Percentiles rank a stretch among this genome's conserved stretches.
Evolutionary conservation across 2,888 invertebrate genomes (phyloP).

Genomic region (Eustalomyia histrio): DNA sequence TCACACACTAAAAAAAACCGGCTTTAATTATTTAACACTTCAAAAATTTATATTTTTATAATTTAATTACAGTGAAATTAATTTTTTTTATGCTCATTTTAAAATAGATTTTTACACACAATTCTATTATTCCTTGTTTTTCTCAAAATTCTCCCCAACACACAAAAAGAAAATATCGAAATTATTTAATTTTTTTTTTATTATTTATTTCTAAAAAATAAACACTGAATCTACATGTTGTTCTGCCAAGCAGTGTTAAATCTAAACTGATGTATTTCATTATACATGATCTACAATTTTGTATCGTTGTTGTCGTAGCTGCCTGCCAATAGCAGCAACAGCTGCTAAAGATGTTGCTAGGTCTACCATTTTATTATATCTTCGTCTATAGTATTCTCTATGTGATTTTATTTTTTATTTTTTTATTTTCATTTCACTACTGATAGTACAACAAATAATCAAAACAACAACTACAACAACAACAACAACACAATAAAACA

Average conservation of each 20-base stretch:
- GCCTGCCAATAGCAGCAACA: slow-evolving; percentile 75
- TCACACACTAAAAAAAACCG: slow-evolving; percentile 43
- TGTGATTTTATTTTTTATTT: no score
- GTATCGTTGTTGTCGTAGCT: slow-evolving; percentile 29
- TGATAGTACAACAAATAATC: slow-evolving; percentile 1
- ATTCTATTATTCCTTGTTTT: neutral
- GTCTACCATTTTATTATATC: slow-evolving; percentile 62
- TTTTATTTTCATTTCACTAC: neutral
- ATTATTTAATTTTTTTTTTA: slow-evolving; percentile 1
- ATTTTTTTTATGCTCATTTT: neutral
- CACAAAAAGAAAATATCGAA: neutral
- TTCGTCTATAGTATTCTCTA: slow-evolving; percentile 3
- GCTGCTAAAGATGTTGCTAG: slow-evolving; percentile 83
- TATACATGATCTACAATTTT: slow-evolving; percentile 58
- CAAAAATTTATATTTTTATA: neutral
- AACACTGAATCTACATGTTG: slow-evolving; percentile 57
- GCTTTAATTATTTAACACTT: slow-evolving; percentile 14
- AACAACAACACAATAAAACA: neutral
- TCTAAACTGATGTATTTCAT: slow-evolving; percentile 66
- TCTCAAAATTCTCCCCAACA: neutral
- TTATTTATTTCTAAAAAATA: neutral
- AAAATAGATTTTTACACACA: neutral
- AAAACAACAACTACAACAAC: neutral
- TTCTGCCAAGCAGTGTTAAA: slow-evolving; percentile 68
- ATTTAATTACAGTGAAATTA: neutral